Evolutionary conservation across 2,888 invertebrate species (phyloP), one percentile per base, ranked within the genome.

Genomic region (Scrobipalpa atriplicella): DNA sequence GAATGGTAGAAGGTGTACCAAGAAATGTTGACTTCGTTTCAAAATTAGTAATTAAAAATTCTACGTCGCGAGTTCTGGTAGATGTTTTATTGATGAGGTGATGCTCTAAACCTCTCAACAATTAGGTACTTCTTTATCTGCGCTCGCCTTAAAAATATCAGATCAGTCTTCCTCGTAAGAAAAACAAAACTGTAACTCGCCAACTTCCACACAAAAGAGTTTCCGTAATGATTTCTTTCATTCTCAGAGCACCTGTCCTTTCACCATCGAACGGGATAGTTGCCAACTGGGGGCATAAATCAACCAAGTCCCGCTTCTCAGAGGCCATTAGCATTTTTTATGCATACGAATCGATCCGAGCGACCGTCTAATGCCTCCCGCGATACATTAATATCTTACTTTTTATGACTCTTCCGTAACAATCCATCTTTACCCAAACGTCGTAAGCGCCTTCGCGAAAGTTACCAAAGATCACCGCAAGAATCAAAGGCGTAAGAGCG

Each of bases 371-470:
- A 92, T 91, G 92, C 92, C 90, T 92, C 92, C 92, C 92, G 86
- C 90, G 92, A 92, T 92, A 92, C 92, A 92, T 92, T 92, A 92
- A 92, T 92, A 92, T 92, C 92, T 92, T 90, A 92, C 91, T 92
- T 92, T 92, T 92, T 92, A 92, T 90, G 92, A 92, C 89, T 92
- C 88, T 90, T 90, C 86, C 83, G 86, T 84, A 92, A 90, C 88
- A 89, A 87, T 88, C 80, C 85, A 84, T 86, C 87, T 85, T 79
- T 68, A 72, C 67, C 67, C 69, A 69, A 69, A 66, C 65, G 72
- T 68, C 78, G 71, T 83, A 90, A 87, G 73, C 73, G 36, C 58
- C 63, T 29, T 5, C n/a, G 16, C 16, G 0, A n/a, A 54, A 29
- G 0, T 38, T 19, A 2, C 1, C 39, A 19, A 67, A 16, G 3